phyloP scores from a whole-genome alignment of 2,113 vertebrate genomes.

The Numida meleagris region DNA sequence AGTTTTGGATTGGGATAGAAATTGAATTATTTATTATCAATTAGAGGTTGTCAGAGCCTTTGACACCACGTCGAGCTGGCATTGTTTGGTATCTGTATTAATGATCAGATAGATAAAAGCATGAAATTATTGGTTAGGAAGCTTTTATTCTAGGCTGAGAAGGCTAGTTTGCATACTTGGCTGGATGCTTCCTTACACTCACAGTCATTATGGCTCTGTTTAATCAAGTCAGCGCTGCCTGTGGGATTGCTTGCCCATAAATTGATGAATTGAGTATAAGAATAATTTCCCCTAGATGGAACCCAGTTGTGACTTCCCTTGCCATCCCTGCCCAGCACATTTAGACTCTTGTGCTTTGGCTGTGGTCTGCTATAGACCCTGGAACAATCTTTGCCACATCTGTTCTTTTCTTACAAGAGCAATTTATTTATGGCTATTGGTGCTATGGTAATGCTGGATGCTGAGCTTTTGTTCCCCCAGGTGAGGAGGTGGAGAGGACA shows the following conservation, averaged over 20 bases:
- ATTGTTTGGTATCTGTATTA: slow-evolving; percentile 76
- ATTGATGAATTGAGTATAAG: slow-evolving; percentile 65
- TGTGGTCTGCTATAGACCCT: slow-evolving; percentile 44
- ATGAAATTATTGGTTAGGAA: slow-evolving; percentile 74
- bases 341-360: slow-evolving; percentile 64
- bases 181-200: slow-evolving; percentile 48
- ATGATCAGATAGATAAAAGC: slow-evolving; percentile 72
- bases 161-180: slow-evolving; percentile 74
- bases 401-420: slow-evolving; percentile 53
- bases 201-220: slow-evolving; percentile 65
- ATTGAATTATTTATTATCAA: slow-evolving; percentile 79
- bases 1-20: slow-evolving; percentile 67
- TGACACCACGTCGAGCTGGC: slow-evolving; percentile 65
- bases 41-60: slow-evolving; percentile 74
- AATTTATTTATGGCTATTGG: background rate
- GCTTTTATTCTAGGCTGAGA: slow-evolving; percentile 69
- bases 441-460: slow-evolving; percentile 8
- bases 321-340: slow-evolving; percentile 45
- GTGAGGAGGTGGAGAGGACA: slow-evolving; percentile 15
- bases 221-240: slow-evolving; percentile 61
- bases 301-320: slow-evolving; percentile 64
- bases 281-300: slow-evolving; percentile 65
- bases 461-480: slow-evolving; percentile 51
- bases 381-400: slow-evolving; percentile 66
- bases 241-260: slow-evolving; percentile 53